These are phyloP conservation scores for Meta bourneti DNA, from an alignment of 2,888 invertebrate species.

Conservation along the genomic window DNA sequence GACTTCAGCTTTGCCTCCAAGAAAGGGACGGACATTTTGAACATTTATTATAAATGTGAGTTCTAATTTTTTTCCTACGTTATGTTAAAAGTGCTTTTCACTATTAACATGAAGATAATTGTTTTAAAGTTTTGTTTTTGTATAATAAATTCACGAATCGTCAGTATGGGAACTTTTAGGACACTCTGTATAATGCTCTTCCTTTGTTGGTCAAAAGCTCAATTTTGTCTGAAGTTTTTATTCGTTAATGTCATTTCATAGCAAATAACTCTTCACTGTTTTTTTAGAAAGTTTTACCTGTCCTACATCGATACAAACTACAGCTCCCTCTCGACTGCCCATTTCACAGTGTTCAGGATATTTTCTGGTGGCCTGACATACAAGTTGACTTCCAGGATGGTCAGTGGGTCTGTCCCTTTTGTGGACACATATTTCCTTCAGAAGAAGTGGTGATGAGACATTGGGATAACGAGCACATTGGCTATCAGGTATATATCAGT, in stretches of 20 bases:
- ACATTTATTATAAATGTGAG: too few species aligned
- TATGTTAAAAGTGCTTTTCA: too few species aligned
- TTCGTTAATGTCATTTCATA: background rate
- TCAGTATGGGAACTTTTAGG: too few species aligned
- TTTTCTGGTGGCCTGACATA: constrained; percentile 83
- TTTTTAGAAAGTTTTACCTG: constrained; percentile 91
- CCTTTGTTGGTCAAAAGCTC: too few species aligned
- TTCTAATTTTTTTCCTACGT: too few species aligned
- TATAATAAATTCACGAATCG: too few species aligned
- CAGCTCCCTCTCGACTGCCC: constrained; percentile 93
- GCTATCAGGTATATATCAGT: constrained; percentile 67
- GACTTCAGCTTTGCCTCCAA: too few species aligned
- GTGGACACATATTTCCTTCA: constrained; percentile 92
- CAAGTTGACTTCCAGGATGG: constrained; percentile 80
- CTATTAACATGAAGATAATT: too few species aligned
- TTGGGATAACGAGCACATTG: constrained; percentile 93
- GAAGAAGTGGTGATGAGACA: constrained; percentile 84
- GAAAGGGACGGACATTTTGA: too few species aligned
- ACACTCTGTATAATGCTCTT: too few species aligned
- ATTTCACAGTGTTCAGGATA: constrained; percentile 91
- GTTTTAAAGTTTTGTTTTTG: too few species aligned
- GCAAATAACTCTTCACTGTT: constrained; percentile 31
- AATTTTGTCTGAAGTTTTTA: too few species aligned
- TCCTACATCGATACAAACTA: constrained; percentile 92
- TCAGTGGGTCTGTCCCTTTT: constrained; percentile 91